These are phyloP conservation scores for Lottia scabra DNA, from an alignment of 2,888 invertebrate species.

Conservation along the genomic window DNA sequence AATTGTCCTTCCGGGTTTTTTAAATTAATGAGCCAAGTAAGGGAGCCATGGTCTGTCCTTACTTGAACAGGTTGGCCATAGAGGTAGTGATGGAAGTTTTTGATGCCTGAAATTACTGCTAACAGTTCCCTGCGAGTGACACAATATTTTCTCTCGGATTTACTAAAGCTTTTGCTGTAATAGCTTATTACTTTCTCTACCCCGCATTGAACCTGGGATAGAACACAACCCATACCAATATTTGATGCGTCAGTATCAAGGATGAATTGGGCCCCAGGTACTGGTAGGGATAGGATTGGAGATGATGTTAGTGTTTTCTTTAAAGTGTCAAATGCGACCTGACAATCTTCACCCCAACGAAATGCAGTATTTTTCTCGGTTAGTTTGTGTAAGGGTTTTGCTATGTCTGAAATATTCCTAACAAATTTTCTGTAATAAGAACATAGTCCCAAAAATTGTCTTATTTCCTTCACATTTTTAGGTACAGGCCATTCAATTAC, in stretches of 20 bases:
- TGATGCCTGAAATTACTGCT: slow-evolving; percentile 24
- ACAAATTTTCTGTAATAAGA: slow-evolving; percentile 24
- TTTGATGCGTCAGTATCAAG: too few species aligned
- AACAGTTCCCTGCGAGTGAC: too few species aligned
- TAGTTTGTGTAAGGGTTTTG: slow-evolving; percentile 31
- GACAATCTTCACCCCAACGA: slow-evolving; percentile 26
- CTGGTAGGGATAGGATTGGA: slow-evolving; percentile 14
- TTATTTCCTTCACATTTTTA: neutral
- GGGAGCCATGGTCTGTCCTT: slow-evolving; percentile 29
- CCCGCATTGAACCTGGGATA: slow-evolving; percentile 24
- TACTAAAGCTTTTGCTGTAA: slow-evolving; percentile 22
- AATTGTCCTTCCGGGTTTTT: too few species aligned
- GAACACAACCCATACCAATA: slow-evolving; percentile 11
- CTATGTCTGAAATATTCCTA: slow-evolving; percentile 28
- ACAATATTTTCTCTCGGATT: slow-evolving; percentile 25
- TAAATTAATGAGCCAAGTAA: slow-evolving; percentile 9
- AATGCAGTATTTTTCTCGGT: slow-evolving; percentile 20
- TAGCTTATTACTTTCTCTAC: slow-evolving; percentile 22
- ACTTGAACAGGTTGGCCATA: slow-evolving; percentile 29
- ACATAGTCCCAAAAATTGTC: neutral
- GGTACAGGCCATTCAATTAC: neutral
- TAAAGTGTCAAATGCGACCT: slow-evolving; percentile 24
- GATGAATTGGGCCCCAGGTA: too few species aligned
- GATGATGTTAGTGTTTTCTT: slow-evolving; percentile 13
- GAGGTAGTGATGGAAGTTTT: slow-evolving; percentile 34